A percentile compares a stretch with the other conserved stretches of the same genome.
These are phyloP conservation scores for Helicoverpa zea DNA, from an alignment of 1,140 invertebrate species.

Conservation along the genomic window DNA sequence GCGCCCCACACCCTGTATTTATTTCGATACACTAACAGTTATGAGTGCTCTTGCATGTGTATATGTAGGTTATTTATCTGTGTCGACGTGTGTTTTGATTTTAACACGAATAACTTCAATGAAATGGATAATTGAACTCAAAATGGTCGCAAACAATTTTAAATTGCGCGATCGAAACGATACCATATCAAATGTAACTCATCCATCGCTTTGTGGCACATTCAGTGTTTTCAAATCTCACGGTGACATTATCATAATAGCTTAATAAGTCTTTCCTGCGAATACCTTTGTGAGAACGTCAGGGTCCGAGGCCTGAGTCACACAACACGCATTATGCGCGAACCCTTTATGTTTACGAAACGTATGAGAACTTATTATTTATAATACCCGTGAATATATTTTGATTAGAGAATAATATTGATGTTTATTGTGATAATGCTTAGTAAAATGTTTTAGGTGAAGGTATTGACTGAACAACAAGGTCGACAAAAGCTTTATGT, in stretches of 20 bases:
- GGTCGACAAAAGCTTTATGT: conserved; percentile 47
- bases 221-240: conserved; percentile 69
- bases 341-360: conserved; percentile 74
- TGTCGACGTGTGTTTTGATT: conserved; percentile 76
- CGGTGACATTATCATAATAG: conserved; percentile 79
- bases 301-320: conserved; percentile 70
- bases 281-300: conserved; percentile 82
- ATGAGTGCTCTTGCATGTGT: conserved; percentile 79
- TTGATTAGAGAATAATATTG: conserved; percentile 54
- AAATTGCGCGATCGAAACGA: conserved; percentile 55
- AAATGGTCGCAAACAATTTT: conserved; percentile 54
- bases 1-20: conserved; percentile 76
- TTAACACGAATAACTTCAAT: conserved; percentile 69
- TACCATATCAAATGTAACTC: conserved; percentile 66
- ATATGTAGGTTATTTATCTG: conserved; percentile 82
- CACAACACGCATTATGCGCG: conserved; percentile 66
- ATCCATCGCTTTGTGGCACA: conserved; percentile 55
- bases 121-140: conserved; percentile 74
- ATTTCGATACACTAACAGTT: conserved; percentile 80
- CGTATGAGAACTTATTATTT: conserved; percentile 50
- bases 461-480: conserved; percentile 51
- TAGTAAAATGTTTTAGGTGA: conserved; percentile 58
- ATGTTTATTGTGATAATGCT: conserved; percentile 59
- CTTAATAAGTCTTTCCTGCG: conserved; percentile 78
- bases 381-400: conserved; percentile 48